These are phyloP conservation scores for Drosophila cardini DNA, from an alignment of 1,140 invertebrate genomes.

Conservation along the genomic window DNA sequence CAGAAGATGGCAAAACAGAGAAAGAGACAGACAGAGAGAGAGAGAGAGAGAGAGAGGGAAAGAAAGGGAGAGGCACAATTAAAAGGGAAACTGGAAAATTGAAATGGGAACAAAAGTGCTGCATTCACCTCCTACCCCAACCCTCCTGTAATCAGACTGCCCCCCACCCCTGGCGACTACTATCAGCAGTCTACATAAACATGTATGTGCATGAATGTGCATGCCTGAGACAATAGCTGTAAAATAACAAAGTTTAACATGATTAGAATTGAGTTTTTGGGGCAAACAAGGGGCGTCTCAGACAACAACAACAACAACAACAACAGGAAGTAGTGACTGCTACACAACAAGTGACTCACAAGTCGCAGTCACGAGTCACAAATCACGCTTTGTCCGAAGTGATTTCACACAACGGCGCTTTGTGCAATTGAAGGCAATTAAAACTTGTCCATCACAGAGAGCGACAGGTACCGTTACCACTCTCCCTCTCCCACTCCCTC, in stretches of 20 bases:
- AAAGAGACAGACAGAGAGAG: background rate
- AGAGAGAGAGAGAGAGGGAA: background rate
- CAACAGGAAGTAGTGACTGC: conserved; percentile 30
- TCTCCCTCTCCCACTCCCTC: background rate
- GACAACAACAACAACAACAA: conserved; percentile 6
- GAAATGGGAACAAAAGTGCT: conserved; percentile 35
- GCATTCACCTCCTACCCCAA: background rate
- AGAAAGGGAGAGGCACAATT: background rate
- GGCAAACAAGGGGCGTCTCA: conserved; percentile 23
- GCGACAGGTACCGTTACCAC: background rate
- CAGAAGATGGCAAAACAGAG: conserved; percentile 2
- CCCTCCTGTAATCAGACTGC: too few relatives aligned
- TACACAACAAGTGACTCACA: conserved; percentile 18
- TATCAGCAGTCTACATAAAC: background rate
- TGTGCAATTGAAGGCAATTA: conserved; percentile 73
- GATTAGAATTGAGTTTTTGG: conserved; percentile 26
- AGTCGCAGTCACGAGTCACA: conserved; percentile 14
- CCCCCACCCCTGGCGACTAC: background rate
- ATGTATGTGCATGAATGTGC: background rate
- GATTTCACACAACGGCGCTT: conserved; percentile 39
- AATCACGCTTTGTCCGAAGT: conserved; percentile 1
- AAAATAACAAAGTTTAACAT: conserved; percentile 17
- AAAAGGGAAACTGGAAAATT: conserved; percentile 16
- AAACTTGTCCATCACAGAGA: conserved; percentile 16
- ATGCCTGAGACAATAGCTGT: background rate